phyloP scores from a whole-genome alignment of 2,113 vertebrate species.

The Pterocles gutturalis region DNA sequence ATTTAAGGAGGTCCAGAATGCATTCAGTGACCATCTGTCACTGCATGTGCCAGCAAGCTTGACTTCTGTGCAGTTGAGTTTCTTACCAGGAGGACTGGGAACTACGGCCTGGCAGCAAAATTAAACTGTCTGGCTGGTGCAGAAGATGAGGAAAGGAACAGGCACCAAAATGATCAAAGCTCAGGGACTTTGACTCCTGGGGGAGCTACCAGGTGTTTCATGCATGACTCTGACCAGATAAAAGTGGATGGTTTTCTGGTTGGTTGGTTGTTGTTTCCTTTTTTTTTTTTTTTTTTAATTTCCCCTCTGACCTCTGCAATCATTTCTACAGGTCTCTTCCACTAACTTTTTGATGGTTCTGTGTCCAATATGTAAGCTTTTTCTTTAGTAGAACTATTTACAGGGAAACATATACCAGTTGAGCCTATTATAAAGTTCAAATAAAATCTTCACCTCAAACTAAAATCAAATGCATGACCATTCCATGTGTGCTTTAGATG shows the following conservation, averaged over 20 bases:
- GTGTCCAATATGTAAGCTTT: background rate
- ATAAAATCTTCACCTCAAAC: background rate
- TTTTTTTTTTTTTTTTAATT: background rate
- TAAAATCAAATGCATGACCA: background rate
- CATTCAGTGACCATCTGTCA: background rate
- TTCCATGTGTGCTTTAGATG: background rate
- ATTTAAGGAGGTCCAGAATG: background rate
- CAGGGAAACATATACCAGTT: background rate
- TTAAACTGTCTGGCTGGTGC: background rate
- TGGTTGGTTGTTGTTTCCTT: background rate
- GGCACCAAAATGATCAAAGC: background rate
- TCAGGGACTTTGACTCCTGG: background rate
- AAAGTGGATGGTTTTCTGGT: background rate
- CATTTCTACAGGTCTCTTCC: background rate
- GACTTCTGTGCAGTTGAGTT: background rate
- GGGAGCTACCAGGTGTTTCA: background rate
- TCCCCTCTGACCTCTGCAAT: background rate
- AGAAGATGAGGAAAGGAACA: background rate
- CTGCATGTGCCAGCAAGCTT: background rate
- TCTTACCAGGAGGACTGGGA: background rate
- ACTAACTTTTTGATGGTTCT: background rate
- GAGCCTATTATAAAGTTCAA: background rate
- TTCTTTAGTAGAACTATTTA: background rate
- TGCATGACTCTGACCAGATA: background rate
- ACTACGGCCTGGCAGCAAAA: background rate